These are phyloP conservation scores for Drosophila persimilis DNA, from an alignment of 1,140 invertebrate species.

Conservation along the genomic window DNA sequence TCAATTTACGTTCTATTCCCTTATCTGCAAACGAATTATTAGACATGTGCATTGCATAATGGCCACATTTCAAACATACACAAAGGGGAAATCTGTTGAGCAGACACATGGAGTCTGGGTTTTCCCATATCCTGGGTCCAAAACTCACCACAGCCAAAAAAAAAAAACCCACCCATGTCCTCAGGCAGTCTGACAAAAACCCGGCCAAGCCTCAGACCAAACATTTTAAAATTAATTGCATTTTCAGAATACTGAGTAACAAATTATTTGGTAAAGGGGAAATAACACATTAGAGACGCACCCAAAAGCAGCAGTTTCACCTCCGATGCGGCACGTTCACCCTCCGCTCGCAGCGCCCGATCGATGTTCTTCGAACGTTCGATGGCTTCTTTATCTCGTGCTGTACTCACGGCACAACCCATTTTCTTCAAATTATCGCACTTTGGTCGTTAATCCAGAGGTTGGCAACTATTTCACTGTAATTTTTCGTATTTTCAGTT, in stretches of 20 bases:
- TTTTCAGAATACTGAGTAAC: too few species aligned
- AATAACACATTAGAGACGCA: constrained; percentile 83
- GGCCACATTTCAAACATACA: constrained; percentile 4
- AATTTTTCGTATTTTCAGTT: constrained; percentile 21
- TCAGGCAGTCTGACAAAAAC: constrained; percentile 9
- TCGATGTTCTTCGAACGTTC: constrained; percentile 95
- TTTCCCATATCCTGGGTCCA: constrained; percentile 24
- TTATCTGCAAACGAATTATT: constrained; percentile 69
- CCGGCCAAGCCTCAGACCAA: constrained; percentile 22
- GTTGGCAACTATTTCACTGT: constrained; percentile 22
- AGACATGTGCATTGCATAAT: constrained; percentile 66
- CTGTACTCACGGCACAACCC: constrained; percentile 92
- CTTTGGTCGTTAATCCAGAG: constrained; percentile 15
- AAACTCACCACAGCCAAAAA: constrained; percentile 38
- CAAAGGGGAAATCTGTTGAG: not conserved
- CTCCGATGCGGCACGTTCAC: constrained; percentile 92
- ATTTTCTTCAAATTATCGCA: constrained; percentile 84
- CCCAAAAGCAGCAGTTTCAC: constrained; percentile 94
- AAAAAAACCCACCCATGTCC: constrained; percentile 41
- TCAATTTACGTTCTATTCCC: constrained; percentile 75
- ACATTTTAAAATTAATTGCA: too few species aligned
- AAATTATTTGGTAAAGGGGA: too few species aligned
- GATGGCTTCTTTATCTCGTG: constrained; percentile 91
- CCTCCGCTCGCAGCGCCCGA: constrained; percentile 91
- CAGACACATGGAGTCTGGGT: not conserved